These are phyloP conservation scores for Hydropotes inermis DNA, from an alignment of 2,113 vertebrate species.

Conservation along the genomic window DNA sequence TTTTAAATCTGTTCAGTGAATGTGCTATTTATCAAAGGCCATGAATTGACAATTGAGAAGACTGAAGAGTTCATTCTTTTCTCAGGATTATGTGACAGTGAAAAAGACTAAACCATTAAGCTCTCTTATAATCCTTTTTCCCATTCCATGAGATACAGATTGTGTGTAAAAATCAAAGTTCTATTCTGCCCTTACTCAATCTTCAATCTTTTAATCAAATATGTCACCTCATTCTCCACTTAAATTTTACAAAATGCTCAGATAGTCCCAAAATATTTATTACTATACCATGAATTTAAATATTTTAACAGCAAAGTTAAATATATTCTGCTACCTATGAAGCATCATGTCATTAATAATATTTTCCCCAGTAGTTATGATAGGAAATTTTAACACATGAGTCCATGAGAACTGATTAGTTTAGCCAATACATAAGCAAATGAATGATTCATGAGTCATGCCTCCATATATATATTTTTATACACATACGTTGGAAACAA, in stretches of 20 bases:
- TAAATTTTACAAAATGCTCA: neutral
- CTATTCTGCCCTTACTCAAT: neutral
- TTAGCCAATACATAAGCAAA: neutral
- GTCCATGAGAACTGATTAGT: neutral
- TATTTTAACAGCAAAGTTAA: neutral
- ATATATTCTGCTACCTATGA: neutral
- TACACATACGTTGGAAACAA: neutral
- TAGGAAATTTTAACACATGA: neutral
- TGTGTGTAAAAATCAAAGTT: neutral
- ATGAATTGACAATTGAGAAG: neutral
- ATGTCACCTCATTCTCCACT: neutral
- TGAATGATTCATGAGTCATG: neutral
- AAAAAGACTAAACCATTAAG: neutral
- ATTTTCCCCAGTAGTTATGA: neutral
- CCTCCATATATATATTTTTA: neutral
- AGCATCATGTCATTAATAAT: neutral
- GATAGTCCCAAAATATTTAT: neutral
- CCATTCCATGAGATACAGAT: neutral
- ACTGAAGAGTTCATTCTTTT: neutral
- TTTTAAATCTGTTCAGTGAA: neutral
- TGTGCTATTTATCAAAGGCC: neutral
- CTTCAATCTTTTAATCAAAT: neutral
- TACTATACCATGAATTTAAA: neutral
- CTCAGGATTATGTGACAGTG: neutral
- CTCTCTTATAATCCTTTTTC: neutral